phyloP scores from a whole-genome alignment of 2,888 invertebrate genomes.

The Stenolophus ochropezus region DNA sequence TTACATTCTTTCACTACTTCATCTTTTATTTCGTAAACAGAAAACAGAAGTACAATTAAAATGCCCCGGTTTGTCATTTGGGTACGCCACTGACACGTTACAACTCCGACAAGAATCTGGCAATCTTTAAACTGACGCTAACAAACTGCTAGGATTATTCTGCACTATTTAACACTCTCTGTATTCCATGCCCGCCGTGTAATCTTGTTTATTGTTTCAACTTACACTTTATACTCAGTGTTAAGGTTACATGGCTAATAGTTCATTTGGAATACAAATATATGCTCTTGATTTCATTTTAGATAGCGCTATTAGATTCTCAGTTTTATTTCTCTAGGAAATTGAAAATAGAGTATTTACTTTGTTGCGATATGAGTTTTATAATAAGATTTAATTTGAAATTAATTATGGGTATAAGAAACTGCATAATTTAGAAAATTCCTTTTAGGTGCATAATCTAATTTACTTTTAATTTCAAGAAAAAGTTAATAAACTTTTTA shows the following conservation, averaged over 20 bases:
- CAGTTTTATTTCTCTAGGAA: neutral
- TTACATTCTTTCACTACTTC: too few relatives aligned
- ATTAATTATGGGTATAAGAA: neutral
- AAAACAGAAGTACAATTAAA: too few relatives aligned
- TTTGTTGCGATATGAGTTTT: neutral
- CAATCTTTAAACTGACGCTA: constrained; percentile 13
- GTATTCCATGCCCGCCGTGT: neutral
- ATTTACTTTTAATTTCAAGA: constrained; percentile 3
- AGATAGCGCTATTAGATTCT: neutral
- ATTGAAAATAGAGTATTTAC: neutral
- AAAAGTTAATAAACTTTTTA: neutral
- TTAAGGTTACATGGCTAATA: neutral
- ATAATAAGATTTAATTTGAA: neutral
- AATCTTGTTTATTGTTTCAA: neutral
- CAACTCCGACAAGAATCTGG: neutral
- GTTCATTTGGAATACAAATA: constrained; percentile 1
- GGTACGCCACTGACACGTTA: neutral
- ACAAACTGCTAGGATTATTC: constrained; percentile 3
- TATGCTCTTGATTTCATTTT: neutral
- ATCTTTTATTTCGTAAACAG: too few relatives aligned
- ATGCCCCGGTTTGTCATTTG: neutral
- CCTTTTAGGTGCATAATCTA: neutral
- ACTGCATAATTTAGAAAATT: constrained; percentile 3
- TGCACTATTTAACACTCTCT: neutral
- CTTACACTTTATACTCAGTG: neutral